These are phyloP conservation scores for Halcyon badia DNA, from an alignment of 2,797 vertebrate genomes.

Conservation along the genomic window DNA sequence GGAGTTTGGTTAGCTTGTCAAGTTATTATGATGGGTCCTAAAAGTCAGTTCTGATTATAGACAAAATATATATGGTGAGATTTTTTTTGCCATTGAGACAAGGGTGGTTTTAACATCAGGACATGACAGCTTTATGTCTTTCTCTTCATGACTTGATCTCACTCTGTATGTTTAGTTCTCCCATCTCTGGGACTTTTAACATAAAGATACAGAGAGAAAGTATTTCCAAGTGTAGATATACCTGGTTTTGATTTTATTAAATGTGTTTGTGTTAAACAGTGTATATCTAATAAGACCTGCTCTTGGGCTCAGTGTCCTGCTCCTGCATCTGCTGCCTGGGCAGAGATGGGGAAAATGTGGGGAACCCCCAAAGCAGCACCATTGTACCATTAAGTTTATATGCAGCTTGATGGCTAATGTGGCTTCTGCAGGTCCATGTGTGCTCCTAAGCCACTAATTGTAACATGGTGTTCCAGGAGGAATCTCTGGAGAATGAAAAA, in stretches of 20 bases:
- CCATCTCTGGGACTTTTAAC: background rate
- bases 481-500: background rate
- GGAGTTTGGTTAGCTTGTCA: background rate
- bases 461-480: background rate
- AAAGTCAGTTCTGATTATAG: slow-evolving; percentile 27
- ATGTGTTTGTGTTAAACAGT: background rate
- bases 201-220: background rate
- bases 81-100: background rate
- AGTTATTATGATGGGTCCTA: background rate
- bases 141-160: background rate
- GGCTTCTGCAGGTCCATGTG: background rate
- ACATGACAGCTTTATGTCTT: background rate
- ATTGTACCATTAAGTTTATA: background rate
- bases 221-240: background rate
- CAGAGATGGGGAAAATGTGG: background rate
- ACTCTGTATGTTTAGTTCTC: background rate
- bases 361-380: background rate
- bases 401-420: background rate
- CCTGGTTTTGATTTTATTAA: background rate
- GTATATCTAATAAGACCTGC: background rate
- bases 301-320: background rate
- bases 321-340: background rate
- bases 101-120: background rate
- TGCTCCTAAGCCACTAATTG: background rate
- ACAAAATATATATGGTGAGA: background rate